Base-by-base conservation (phyloP, 2,888 invertebrate species). In the Cerceris ruficornis region DNA sequence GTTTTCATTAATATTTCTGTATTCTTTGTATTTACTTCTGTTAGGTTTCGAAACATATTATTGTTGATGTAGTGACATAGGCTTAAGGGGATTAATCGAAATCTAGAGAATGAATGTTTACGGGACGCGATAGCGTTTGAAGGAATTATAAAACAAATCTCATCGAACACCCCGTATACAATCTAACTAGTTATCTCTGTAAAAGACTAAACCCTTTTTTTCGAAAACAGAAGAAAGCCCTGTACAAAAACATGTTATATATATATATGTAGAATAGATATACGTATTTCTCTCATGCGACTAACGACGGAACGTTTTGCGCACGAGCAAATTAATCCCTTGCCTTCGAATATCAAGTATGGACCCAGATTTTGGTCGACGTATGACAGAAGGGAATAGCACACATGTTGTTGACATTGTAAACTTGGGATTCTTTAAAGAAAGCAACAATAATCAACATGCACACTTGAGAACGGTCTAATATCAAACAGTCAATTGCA, bases 171-270 rank as follows among this genome's bases (percentile, higher is more conserved):
- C 66, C 50, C 61, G 71, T 79, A 74, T 50, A 61, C 62, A 14
- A 64, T 28, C 15, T 50, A 49, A 58, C 69, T 80, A 74, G 69
- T 81, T 67, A 58, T 52, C 67, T 57, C 50, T 74, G 64, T 55
- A 42, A 73, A 69, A 77, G 74, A 77, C 67, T 72, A 71, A 72
- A 52, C 50, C n/a, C 41, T 74, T 64, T 64, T 62, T 43, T 69
- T 70, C 57, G 49, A 74, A 72, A 74, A 70, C 57, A 15, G 69
- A 73, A 58, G 61, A 66, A 77, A 74, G 58, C 67, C 67, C 64
- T 79, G 76, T 81, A 80, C 81, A 79, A 78, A 81, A 72, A 70
- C 61, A 77, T 75, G 76, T 80, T 65, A 58, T 57, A 73, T 77
- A 77, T 13, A 66, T 82, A 82, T 28, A 64, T 74, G 57, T 75